A percentile compares a stretch with the other conserved stretches of the same genome.
Conservation (phyloP, 2,888 invertebrate species). For the Himalopsyche japonica region DNA sequence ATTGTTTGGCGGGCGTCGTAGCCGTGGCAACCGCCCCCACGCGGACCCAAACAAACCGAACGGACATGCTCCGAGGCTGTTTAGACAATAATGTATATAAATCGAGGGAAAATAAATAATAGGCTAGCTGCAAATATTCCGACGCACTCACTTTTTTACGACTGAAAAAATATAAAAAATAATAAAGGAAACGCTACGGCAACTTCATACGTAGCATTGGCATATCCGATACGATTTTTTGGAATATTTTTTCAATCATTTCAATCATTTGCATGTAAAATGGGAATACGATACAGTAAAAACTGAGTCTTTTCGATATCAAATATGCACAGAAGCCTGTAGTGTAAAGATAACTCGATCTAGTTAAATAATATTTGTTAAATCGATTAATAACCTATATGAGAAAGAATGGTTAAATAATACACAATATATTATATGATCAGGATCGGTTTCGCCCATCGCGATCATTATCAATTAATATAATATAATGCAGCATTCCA, state of each 20-base stretch:
- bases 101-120: background rate
- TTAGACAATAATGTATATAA: constrained; percentile 23
- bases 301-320: too few relatives aligned
- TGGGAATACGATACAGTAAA: too few relatives aligned
- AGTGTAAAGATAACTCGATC: too few relatives aligned
- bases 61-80: background rate
- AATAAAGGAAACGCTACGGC: background rate
- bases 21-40: constrained; percentile 24
- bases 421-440: too few relatives aligned
- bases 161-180: background rate
- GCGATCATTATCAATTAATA: too few relatives aligned
- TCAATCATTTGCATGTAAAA: background rate
- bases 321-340: too few relatives aligned
- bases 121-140: background rate
- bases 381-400: too few relatives aligned
- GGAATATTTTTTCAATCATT: background rate
- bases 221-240: background rate
- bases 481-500: too few relatives aligned
- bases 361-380: too few relatives aligned
- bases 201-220: too few relatives aligned
- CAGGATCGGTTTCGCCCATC: too few relatives aligned
- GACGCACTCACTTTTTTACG: background rate
- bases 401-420: too few relatives aligned
- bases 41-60: constrained; percentile 29
- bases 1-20: constrained; percentile 34